A percentile compares a stretch with the other conserved stretches of the same genome.
These are phyloP conservation scores for Periparus ater DNA, from an alignment of 2,797 vertebrate genomes.

Conservation along the genomic window DNA sequence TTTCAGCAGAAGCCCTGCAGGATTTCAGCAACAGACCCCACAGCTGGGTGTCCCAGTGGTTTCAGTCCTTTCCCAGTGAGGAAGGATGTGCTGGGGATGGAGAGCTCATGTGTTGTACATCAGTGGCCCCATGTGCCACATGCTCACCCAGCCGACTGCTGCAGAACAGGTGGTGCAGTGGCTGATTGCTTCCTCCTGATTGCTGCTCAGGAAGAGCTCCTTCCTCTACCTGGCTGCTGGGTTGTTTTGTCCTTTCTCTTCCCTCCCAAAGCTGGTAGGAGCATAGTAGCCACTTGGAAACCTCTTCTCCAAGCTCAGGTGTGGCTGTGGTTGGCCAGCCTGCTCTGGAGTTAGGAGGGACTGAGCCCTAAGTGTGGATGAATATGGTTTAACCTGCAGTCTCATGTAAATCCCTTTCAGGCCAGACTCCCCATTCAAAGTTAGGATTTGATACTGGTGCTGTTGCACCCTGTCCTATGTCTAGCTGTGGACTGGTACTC, in stretches of 20 bases:
- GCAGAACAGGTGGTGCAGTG: background rate
- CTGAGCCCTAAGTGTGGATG: accelerated
- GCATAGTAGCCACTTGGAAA: accelerated
- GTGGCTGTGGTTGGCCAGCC: background rate
- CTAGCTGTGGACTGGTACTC: background rate
- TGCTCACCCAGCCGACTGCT: background rate
- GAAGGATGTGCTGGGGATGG: background rate
- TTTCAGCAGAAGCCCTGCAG: background rate
- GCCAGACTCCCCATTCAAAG: background rate
- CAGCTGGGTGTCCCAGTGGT: background rate
- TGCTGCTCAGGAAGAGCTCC: background rate
- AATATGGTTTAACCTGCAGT: background rate
- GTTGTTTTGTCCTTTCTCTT: background rate
- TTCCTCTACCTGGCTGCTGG: background rate
- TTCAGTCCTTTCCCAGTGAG: background rate
- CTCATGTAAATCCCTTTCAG: background rate
- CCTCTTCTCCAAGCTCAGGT: background rate
- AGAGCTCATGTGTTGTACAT: background rate
- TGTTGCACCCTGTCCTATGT: accelerated
- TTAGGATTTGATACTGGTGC: background rate
- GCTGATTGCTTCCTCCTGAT: background rate
- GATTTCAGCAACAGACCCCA: background rate
- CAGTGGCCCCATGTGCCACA: accelerated
- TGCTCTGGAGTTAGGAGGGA: background rate
- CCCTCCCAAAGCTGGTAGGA: background rate